phyloP scores from a whole-genome alignment of 2,113 vertebrate genomes.

The Heterochromis multidens region DNA sequence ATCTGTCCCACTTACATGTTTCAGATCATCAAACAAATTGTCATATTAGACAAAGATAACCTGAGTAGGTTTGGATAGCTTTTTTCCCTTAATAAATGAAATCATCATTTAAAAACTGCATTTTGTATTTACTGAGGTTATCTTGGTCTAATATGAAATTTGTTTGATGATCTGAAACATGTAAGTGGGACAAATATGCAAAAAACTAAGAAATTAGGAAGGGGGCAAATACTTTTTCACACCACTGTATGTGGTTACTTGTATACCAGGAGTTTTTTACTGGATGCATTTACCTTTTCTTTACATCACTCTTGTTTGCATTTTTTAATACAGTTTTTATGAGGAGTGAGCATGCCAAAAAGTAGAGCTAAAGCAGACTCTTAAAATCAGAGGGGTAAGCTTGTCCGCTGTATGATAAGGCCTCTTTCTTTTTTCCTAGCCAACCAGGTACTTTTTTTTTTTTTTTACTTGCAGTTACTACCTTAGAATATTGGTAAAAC shows the following conservation, averaged over 20 bases:
- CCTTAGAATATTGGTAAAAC: constrained; percentile 17
- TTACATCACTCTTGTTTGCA: constrained; percentile 7
- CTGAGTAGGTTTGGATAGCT: too few relatives aligned
- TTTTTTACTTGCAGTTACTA: constrained; percentile 1
- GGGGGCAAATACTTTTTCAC: too few relatives aligned
- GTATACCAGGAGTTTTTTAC: constrained; percentile 11
- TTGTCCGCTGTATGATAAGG: constrained; percentile 14
- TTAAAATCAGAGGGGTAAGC: constrained; percentile 15
- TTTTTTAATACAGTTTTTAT: constrained; percentile 32
- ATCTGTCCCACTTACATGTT: too few relatives aligned
- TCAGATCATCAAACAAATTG: too few relatives aligned
- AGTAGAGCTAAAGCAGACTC: not conserved
- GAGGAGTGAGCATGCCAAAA: constrained; percentile 4
- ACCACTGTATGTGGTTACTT: constrained; percentile 14
- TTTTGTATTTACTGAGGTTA: too few relatives aligned
- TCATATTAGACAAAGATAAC: too few relatives aligned
- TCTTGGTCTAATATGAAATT: too few relatives aligned
- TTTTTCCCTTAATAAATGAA: too few relatives aligned
- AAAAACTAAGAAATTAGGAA: too few relatives aligned
- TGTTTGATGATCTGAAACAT: too few relatives aligned
- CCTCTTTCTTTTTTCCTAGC: constrained; percentile 2
- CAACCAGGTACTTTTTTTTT: constrained; percentile 33
- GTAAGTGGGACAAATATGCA: too few relatives aligned
- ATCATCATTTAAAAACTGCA: too few relatives aligned
- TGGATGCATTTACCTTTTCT: constrained; percentile 3